Conservation (phyloP, 2,888 invertebrate species). For the Caenorhabditis sp. region DNA sequence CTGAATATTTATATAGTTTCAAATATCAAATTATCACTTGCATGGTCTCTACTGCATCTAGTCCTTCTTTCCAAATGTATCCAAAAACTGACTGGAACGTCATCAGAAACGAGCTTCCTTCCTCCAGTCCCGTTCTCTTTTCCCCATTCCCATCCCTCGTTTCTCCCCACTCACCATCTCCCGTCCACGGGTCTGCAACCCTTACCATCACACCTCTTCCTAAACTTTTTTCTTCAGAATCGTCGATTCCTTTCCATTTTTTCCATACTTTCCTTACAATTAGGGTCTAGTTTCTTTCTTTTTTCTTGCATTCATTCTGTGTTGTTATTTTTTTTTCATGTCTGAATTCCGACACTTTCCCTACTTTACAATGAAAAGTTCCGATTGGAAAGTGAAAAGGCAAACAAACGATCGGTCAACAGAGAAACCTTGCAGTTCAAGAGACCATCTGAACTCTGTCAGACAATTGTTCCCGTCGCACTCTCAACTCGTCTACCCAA, state of each 20-base stretch:
- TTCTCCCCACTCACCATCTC: not conserved
- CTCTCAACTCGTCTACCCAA: constrained; percentile 22
- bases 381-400: not conserved
- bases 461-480: too few relatives aligned
- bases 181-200: not conserved
- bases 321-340: constrained; percentile 3
- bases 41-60: constrained; percentile 17
- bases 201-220: constrained; percentile 10
- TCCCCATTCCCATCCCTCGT: constrained; percentile 1
- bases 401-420: not conserved
- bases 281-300: constrained; percentile 25
- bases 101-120: constrained; percentile 1
- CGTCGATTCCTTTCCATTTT: too few relatives aligned
- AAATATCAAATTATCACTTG: not conserved
- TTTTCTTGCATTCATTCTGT: constrained; percentile 1
- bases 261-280: too few relatives aligned
- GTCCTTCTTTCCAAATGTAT: not conserved
- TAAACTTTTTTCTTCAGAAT: not conserved
- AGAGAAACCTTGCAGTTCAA: not conserved
- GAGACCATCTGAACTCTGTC: constrained; percentile 12
- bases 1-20: not conserved
- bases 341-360: too few relatives aligned
- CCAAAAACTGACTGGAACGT: not conserved
- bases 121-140: not conserved
- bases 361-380: not conserved